Percentiles rank a stretch among this genome's conserved stretches.
phyloP scores from a whole-genome alignment of 2,113 vertebrate genomes.

The Misgurnus mizolepis region DNA sequence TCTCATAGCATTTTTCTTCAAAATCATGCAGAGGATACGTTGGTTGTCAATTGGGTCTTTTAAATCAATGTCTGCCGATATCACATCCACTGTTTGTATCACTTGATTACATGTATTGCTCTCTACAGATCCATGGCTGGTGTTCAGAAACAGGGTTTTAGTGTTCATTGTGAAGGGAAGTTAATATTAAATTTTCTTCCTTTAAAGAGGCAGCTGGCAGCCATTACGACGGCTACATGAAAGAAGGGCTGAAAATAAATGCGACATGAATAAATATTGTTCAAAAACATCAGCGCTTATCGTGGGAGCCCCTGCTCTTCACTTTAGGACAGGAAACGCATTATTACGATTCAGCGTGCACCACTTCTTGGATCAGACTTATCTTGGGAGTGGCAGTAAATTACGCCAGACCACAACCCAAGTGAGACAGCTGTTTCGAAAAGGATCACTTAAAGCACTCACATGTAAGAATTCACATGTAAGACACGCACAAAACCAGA shows the following conservation, averaged over 20 bases:
- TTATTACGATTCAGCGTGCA: conserved; percentile 27
- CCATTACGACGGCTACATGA: neutral
- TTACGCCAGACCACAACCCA: conserved; percentile 29
- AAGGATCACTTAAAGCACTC: conserved; percentile 22
- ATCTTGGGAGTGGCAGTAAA: conserved; percentile 47
- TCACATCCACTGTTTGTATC: conserved; percentile 2
- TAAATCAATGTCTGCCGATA: neutral
- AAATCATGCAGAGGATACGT: too few species aligned
- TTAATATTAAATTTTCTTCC: neutral
- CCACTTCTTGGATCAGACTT: conserved; percentile 32
- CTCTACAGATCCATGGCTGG: neutral
- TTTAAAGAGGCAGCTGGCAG: conserved; percentile 21
- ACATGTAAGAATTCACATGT: neutral
- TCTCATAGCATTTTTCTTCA: too few species aligned
- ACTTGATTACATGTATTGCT: conserved; percentile 2
- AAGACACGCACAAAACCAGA: neutral
- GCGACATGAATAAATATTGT: conserved; percentile 10
- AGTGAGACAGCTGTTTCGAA: conserved; percentile 18
- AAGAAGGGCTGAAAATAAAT: conserved; percentile 7
- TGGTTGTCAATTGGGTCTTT: too few species aligned
- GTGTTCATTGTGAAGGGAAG: conserved; percentile 2
- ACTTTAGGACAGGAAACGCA: conserved; percentile 29
- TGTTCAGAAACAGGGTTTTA: neutral
- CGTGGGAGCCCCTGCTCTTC: neutral
- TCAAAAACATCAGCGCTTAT: conserved; percentile 16